Percentiles rank a stretch among this genome's conserved stretches.
Conservation (phyloP, 2,888 invertebrate species). For the Leptopilina drosophilae region DNA sequence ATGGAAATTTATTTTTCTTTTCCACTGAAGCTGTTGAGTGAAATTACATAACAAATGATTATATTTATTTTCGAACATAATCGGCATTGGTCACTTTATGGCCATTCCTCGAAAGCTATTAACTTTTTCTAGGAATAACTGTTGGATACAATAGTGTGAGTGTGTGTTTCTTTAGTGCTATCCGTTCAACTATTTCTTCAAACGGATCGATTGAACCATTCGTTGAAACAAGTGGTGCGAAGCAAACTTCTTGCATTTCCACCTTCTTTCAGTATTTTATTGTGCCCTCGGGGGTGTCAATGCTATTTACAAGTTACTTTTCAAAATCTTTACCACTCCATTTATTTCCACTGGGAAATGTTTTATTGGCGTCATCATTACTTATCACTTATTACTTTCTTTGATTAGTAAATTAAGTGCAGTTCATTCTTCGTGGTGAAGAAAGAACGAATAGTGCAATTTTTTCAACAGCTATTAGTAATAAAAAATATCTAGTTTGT, state of each 20-base stretch:
- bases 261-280: background rate
- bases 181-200: slow-evolving; percentile 1
- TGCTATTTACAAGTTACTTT: slow-evolving; percentile 16
- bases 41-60: background rate
- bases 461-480: no score
- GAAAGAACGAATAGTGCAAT: no score
- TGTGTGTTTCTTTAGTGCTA: background rate
- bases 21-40: background rate
- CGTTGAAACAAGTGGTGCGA: slow-evolving; percentile 20
- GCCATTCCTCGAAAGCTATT: slow-evolving; percentile 16
- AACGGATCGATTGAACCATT: slow-evolving; percentile 22
- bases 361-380: no score
- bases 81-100: slow-evolving; percentile 5
- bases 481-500: no score
- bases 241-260: slow-evolving; percentile 6
- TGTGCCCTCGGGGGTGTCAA: slow-evolving; percentile 15
- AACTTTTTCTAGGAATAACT: background rate
- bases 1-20: background rate
- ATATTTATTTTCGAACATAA: background rate
- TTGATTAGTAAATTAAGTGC: no score
- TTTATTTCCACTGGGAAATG: background rate
- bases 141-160: background rate
- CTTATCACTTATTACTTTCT: no score
- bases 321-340: slow-evolving; percentile 1
- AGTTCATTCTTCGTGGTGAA: no score